Evolutionary conservation across 2,888 invertebrate species (phyloP), one percentile per base, ranked within the genome.

Genomic region (Arrhopalites spinosus): DNA sequence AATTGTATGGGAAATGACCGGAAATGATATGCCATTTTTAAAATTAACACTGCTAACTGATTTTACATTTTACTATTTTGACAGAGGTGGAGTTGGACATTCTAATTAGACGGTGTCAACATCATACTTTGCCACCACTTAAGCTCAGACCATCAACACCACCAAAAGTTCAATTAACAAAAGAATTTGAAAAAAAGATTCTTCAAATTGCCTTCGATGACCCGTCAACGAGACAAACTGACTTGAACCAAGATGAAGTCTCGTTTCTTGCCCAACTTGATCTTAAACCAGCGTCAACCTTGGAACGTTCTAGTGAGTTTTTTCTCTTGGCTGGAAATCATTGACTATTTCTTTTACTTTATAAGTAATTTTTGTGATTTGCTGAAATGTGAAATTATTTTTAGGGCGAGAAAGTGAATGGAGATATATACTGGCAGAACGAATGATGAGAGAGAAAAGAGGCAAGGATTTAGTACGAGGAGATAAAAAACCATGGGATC

Each of bases 371-470:
- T n/a, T n/a, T n/a, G n/a, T n/a, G n/a, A n/a, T n/a, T n/a, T n/a
- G n/a, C n/a, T n/a, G n/a, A n/a, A n/a, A 17, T 30, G 5, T 30
- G 1, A 29, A 15, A 3, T 59, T 68, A 20, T 20, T 36, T 63
- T 8, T 56, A 82, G 82, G 67, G 27, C 76, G 82, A 23, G 82
- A 82, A 78, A 56, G 74, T 5, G 77, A 77, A 53, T 82, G 82
- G 82, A 71, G 80, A 23, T 70, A 80, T 8, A 66, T 81, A 17
- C 73, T 81, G 25, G 76, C 78, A 17, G 82, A 82, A 47, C 45
- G 81, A 66, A 75, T 81, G 66, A 72, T 79, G 64, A 36, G 82
- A 1, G 77, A 77, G n/a, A 73, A 78, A 17, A 69, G 81, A 23
- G 76, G 76, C 17, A 53, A 64, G 17, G 43, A 73, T 13, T 67